Base-by-base conservation (phyloP, 2,888 invertebrate species). In the Drosophila rellima region DNA sequence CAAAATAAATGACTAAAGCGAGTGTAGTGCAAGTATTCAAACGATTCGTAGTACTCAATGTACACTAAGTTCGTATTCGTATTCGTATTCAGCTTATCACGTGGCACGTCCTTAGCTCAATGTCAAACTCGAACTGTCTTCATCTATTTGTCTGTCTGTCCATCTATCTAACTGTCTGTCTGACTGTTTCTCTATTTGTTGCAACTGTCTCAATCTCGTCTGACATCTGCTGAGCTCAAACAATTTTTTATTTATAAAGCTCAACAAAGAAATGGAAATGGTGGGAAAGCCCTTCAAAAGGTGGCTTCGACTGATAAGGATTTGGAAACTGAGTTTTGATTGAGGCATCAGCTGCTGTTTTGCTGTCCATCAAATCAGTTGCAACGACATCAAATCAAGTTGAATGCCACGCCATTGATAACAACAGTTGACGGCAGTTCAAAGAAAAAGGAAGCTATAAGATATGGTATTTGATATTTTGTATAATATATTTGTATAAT, bases 51-150 rank as follows among this genome's bases (percentile, higher is more conserved):
- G 50, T 42, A 52, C 31, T 23, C 50, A 20, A 13, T 40, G 33
- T 20, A 35, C 35, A 31, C 29, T 42, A 35, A 8, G 18, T 8
- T n/a, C n/a, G 8, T 10, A 23, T 8, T n/a, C n/a, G 8, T 7
- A 33, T 48, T 48, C 18, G 33, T 40, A 37, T 51, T 51, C 35
- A 51, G 51, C 23, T 54, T 37, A 51, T 73, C 64, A 78, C 64
- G 60, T 61, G 50, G 78, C 88, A 85, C 82, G 82, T 85, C 73
- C 62, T 63, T 56, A 47, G 73, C 70, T 76, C 73, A 88, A 82
- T 82, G 82, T 82, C 82, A 88, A 85, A 83, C 56, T 74, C 63
- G 57, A 82, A 60, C 70, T 70, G 79, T 72, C 75, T 81, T 64
- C 67, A 78, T 66, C 82, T 44, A 52, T 68, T 60, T 56, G 54